Evolutionary conservation across 1,140 invertebrate genomes (phyloP).

Genomic region (Diachasma alloeum): DNA sequence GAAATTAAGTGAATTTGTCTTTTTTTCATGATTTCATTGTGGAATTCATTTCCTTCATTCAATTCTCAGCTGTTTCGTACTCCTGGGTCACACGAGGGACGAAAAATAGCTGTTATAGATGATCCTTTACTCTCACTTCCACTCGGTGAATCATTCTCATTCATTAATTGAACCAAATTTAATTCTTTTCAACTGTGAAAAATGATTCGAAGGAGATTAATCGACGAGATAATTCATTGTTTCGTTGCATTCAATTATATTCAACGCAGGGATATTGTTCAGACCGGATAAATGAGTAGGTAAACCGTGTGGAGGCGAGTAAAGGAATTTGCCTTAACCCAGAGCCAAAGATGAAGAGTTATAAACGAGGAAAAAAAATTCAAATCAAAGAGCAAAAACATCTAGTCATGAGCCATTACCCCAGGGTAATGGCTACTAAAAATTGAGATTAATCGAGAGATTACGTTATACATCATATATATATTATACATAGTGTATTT

Average conservation of each 20-base stretch:
- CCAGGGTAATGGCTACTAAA: background rate
- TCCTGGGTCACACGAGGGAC: too few species aligned
- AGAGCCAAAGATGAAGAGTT: background rate
- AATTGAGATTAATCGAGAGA: background rate
- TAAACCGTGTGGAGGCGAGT: background rate
- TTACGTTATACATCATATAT: slow-evolving; percentile 3
- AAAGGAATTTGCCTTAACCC: slow-evolving; percentile 7
- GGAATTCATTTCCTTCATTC: too few species aligned
- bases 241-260: background rate
- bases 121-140: too few species aligned
- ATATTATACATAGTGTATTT: slow-evolving; percentile 43
- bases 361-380: background rate
- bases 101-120: too few species aligned
- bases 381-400: background rate
- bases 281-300: background rate
- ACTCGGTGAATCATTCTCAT: background rate
- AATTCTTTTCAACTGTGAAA: background rate
- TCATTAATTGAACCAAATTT: background rate
- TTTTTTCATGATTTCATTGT: too few species aligned
- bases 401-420: background rate
- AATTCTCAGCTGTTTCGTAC: too few species aligned
- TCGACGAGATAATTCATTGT: too few species aligned
- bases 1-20: too few species aligned
- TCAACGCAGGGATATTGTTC: background rate
- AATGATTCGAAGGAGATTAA: too few species aligned